Evolutionary conservation across 2,888 invertebrate genomes (phyloP).

Genomic region (Drosophila aldrichi): DNA sequence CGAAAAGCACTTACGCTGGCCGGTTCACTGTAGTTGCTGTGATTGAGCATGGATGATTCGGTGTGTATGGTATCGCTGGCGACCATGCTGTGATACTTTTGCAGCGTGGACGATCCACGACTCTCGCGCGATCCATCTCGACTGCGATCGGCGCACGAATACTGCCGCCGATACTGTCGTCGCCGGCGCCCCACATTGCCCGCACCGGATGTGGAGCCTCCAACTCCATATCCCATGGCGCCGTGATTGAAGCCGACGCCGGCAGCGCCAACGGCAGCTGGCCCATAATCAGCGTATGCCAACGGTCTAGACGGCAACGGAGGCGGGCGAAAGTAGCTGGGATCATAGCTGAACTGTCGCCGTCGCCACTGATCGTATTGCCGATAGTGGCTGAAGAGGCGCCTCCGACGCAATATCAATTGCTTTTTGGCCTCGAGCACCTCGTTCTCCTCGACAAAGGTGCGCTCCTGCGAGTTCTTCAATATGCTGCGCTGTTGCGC

Average conservation of each 20-base stretch:
- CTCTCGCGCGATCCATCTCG: constrained; percentile 84
- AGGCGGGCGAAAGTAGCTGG: constrained; percentile 83
- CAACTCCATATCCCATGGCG: constrained; percentile 21
- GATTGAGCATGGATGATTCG: constrained; percentile 76
- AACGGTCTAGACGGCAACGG: constrained; percentile 72
- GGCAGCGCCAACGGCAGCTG: constrained; percentile 37
- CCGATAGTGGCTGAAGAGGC: constrained; percentile 84
- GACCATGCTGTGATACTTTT: constrained; percentile 75
- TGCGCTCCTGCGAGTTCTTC: constrained; percentile 81
- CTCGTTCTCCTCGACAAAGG: constrained; percentile 81
- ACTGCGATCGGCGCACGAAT: constrained; percentile 83
- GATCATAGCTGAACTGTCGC: constrained; percentile 85
- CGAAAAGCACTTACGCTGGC: constrained; percentile 80
- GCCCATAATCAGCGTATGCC: constrained; percentile 65
- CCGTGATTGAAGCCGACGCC: constrained; percentile 50
- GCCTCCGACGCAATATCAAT: constrained; percentile 82
- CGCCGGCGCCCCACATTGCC: constrained; percentile 81
- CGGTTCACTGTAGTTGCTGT: constrained; percentile 79
- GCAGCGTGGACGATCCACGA: constrained; percentile 78
- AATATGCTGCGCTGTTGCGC: constrained; percentile 81
- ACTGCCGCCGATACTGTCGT: constrained; percentile 84
- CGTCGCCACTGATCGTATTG: constrained; percentile 85
- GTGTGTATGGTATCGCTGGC: constrained; percentile 80
- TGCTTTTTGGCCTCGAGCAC: constrained; percentile 83
- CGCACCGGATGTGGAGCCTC: constrained; percentile 13